Evolutionary conservation across 1,140 invertebrate genomes (phyloP).

Genomic region (Akabosia matsudoensis): DNA sequence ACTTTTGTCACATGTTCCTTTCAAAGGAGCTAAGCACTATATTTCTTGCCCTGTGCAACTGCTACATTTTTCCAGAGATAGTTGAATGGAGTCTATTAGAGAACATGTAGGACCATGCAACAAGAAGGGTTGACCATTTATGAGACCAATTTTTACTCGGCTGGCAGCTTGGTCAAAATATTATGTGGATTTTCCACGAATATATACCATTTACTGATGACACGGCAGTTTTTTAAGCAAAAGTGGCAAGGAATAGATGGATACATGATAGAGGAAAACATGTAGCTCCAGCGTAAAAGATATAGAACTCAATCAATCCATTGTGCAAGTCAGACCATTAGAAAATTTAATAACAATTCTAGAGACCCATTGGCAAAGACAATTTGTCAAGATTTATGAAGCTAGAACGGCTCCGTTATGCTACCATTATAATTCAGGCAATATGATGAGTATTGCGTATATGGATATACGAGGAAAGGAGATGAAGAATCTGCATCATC

Average conservation of each 20-base stretch:
- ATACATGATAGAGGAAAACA: background rate
- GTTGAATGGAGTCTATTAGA: too few species aligned
- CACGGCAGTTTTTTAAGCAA: too few species aligned
- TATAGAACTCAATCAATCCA: slow-evolving; percentile 46
- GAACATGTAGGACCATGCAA: too few species aligned
- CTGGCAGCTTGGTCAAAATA: too few species aligned
- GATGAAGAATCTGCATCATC: slow-evolving; percentile 26
- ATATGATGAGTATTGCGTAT: slow-evolving; percentile 44
- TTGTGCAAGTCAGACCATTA: slow-evolving; percentile 46
- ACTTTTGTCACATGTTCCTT: background rate
- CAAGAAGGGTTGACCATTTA: too few species aligned
- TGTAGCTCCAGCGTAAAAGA: background rate
- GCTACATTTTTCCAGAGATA: too few species aligned
- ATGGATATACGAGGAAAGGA: slow-evolving; percentile 15
- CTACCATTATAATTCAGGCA: slow-evolving; percentile 45
- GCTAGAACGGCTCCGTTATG: slow-evolving; percentile 41
- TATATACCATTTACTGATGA: too few species aligned
- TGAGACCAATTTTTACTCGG: too few species aligned
- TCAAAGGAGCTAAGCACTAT: background rate
- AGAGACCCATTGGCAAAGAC: slow-evolving; percentile 46
- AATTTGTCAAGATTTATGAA: slow-evolving; percentile 48
- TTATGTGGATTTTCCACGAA: too few species aligned
- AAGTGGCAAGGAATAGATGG: background rate
- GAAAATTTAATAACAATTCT: slow-evolving; percentile 47
- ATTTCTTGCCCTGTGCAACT: too few species aligned